Evolutionary conservation across 2,113 vertebrate genomes (phyloP), one percentile per base, ranked within the genome.

Genomic region (Tringa solitaria): DNA sequence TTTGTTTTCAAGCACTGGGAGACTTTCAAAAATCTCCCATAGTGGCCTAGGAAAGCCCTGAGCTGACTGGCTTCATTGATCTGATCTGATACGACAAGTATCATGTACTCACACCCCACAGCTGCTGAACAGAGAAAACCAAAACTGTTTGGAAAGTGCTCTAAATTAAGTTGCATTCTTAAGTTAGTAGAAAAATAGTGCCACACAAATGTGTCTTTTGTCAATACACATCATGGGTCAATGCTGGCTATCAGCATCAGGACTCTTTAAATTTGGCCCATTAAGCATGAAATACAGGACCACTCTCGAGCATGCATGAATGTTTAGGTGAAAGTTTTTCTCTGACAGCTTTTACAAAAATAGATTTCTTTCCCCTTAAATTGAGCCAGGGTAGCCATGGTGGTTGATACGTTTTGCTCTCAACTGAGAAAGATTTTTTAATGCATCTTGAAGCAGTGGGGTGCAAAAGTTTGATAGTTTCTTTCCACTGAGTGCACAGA

Each of bases 401-500:
- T 70, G 41, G 26, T 74, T 95, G 95, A 80, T 65, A 80, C 13
- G 57, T 79, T 94, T 96, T 96, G 26, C 86, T 86, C 60, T 94
- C 63, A 90, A 5, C 33, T 73, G 63, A 93, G 51, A 93, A 67
- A 87, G 59, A 67, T 90, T 95, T 95, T 95, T 97, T 94, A 96
- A 95, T 94, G 60, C 48, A 73, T 96, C 80, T 93, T 94, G 77
- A 45, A 96, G 80, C 86, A 92, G 67, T 82, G 48, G 65, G 89
- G 67, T 93, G 81, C 93, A 96, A 67, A 97, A 80, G 65, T 91
- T 84, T 93, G 95, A 97, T 95, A 67, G 91, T 51, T 97, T 97
- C 82, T 96, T 97, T 97, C 93, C 92, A 90, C 70, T 94, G 90
- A 91, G 61, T 81, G 84, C 89, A 87, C 90, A 95, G 87, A 68